Base-by-base conservation (phyloP, 2,888 invertebrate genomes). In the Cabera pusaria region DNA sequence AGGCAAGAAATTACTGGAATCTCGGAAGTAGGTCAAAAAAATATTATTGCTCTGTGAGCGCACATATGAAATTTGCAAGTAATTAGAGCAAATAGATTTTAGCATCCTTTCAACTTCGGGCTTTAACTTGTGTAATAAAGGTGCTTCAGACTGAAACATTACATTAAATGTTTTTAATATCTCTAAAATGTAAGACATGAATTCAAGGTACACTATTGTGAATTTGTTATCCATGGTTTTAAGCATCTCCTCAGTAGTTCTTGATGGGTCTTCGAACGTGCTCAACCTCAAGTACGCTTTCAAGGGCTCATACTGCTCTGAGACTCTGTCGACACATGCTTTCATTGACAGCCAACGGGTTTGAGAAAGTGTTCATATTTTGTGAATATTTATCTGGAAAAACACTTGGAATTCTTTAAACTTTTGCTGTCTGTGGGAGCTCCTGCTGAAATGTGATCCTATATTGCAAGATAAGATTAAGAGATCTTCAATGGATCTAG, bases 121-220 rank as follows among this genome's bases (percentile, higher is more conserved):
- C 5, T 16, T 16, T 4, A 16, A 5, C 16, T 5, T 3, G 5
- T 16, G 16, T 4, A 16, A 5, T 5, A 16, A 16, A 4, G 16
- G 16, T 16, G 3, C 5, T 16, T 16, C 16, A 4, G 16, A 16
- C 5, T 16, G 16, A 16, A 16, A 16, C 16, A 16, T 4, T 16
- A 3, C 3, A 5, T 16, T 16, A 5, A 16, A 16, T n/a, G n/a
- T n/a, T n/a, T n/a, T n/a, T n/a, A n/a, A n/a, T n/a, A n/a, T n/a
- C n/a, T n/a, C n/a, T n/a, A n/a, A n/a, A n/a, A n/a, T n/a, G n/a
- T 22, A 22, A 22, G 22, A 22, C 22, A 22, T 22, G 22, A 22
- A 22, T 7, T 22, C 22, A 8, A 22, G 5, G 3, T 22, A 22
- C 9, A 22, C 5, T 1, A 22, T 2, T 2, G 7, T 22, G 8